A percentile compares a stretch with the other conserved stretches of the same genome.
These are phyloP conservation scores for Lagorchestes hirsutus DNA, from an alignment of 2,797 vertebrate genomes.

Conservation along the genomic window DNA sequence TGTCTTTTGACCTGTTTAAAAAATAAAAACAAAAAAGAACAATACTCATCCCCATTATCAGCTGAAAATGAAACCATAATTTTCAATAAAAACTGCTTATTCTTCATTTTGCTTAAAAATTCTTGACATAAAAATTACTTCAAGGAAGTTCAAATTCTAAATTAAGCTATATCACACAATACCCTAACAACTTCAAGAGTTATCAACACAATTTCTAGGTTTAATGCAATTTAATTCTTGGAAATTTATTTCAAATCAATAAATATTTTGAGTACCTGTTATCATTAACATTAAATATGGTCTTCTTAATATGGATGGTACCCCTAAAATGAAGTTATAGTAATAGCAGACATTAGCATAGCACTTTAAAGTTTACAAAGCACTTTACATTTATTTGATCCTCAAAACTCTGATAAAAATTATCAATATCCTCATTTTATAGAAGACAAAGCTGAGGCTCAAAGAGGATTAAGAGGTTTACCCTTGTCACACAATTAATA, in stretches of 20 bases:
- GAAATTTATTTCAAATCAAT: conserved; percentile 41
- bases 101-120: not conserved
- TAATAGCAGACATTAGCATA: not conserved
- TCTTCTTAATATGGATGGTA: not conserved
- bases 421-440: not conserved
- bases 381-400: not conserved
- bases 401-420: not conserved
- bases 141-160: conserved; percentile 28
- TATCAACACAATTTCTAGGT: conserved; percentile 32
- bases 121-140: conserved; percentile 13
- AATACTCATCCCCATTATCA: conserved; percentile 7
- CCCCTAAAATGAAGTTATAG: not conserved
- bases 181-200: conserved; percentile 27
- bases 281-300: not conserved
- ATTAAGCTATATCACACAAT: conserved; percentile 28
- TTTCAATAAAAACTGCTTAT: conserved; percentile 29
- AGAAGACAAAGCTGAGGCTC: not conserved
- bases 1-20: conserved; percentile 95
- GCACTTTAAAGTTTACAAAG: not conserved
- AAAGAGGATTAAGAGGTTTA: not conserved
- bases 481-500: not conserved
- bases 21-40: conserved; percentile 32
- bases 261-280: not conserved
- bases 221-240: conserved; percentile 41
- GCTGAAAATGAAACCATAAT: conserved; percentile 31